Percentiles rank a stretch among this genome's conserved stretches.
Conservation (phyloP, 2,888 invertebrate genomes). For the Microplitis manilae region DNA sequence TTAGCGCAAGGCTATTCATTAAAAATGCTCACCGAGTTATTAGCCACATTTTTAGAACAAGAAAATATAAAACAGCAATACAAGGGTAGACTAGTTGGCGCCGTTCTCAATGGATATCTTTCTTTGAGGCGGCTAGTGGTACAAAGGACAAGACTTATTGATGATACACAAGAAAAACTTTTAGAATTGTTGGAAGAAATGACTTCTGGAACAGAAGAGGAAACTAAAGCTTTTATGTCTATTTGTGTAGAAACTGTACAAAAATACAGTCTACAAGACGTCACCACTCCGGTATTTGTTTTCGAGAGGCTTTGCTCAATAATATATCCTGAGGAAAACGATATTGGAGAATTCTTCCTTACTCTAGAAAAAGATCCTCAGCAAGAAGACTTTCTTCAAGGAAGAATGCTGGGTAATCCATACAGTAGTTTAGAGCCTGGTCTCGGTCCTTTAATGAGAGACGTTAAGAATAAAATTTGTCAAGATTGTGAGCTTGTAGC, state of each 20-base stretch:
- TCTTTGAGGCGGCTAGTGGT: constrained; percentile 92
- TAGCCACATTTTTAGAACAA: constrained; percentile 91
- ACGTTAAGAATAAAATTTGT: constrained; percentile 99
- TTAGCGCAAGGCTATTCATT: constrained; percentile 94
- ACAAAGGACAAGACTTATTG: constrained; percentile 94
- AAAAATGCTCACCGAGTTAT: constrained; percentile 89
- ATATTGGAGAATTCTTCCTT: constrained; percentile 96
- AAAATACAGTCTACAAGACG: constrained; percentile 91
- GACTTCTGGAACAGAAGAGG: constrained; percentile 95
- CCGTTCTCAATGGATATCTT: constrained; percentile 94
- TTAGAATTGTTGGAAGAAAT: constrained; percentile 94
- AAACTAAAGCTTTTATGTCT: constrained; percentile 97
- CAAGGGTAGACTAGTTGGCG: constrained; percentile 90
- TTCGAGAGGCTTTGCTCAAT: constrained; percentile 97
- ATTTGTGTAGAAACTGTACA: constrained; percentile 96
- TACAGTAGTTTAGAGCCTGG: constrained; percentile 95
- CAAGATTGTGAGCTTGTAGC: constrained; percentile 99
- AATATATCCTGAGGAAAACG: constrained; percentile 97
- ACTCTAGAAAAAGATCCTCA: constrained; percentile 98
- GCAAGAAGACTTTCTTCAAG: constrained; percentile 98
- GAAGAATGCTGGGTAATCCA: constrained; percentile 96
- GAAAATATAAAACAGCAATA: constrained; percentile 90
- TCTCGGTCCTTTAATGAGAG: constrained; percentile 96
- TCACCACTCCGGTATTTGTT: constrained; percentile 96
- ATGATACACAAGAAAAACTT: constrained; percentile 96